Evolutionary conservation across 2,797 vertebrate genomes (phyloP).

Genomic region (Pipistrellus kuhlii): DNA sequence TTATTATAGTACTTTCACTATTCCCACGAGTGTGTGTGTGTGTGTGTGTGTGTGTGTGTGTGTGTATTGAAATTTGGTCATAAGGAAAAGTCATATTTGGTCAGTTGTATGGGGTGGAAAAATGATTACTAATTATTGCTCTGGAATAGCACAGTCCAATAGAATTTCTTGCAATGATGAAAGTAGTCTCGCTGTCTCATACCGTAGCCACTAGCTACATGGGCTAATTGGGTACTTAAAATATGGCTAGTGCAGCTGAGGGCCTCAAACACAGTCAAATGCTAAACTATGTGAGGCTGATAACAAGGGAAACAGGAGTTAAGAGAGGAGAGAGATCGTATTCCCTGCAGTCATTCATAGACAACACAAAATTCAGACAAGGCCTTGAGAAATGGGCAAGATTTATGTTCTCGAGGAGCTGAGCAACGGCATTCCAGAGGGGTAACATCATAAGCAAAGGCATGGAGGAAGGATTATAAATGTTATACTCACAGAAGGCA

Average conservation of each 20-base stretch:
- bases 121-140: not conserved
- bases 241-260: not conserved
- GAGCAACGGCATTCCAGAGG: not conserved
- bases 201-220: not conserved
- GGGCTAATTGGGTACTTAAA: not conserved
- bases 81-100: not conserved
- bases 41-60: not conserved
- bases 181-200: not conserved
- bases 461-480: not conserved
- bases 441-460: not conserved
- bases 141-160: not conserved
- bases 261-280: not conserved
- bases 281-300: not conserved
- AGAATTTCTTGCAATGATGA: not conserved
- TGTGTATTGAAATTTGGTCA: not conserved
- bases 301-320: not conserved
- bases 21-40: not conserved
- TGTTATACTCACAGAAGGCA: not conserved
- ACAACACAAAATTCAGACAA: not conserved
- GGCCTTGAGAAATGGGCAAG: not conserved
- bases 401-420: not conserved
- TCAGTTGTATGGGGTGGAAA: not conserved
- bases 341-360: not conserved
- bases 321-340: not conserved
- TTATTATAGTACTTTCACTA: not conserved